Evolutionary conservation across 2,888 invertebrate species (phyloP).

Genomic region (Crocallis elinguaria): DNA sequence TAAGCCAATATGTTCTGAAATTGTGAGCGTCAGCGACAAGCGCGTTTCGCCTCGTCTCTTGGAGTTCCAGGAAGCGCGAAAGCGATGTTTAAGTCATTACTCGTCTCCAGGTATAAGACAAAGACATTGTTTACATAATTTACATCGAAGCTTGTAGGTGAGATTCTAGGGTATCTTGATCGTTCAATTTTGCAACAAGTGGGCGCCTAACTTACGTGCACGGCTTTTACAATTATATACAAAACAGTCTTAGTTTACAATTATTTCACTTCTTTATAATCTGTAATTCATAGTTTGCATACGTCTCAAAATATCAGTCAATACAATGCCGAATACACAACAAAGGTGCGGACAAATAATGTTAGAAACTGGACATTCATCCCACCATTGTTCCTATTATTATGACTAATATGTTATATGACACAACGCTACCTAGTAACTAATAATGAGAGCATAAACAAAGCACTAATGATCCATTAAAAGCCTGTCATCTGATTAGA

Average conservation of each 20-base stretch:
- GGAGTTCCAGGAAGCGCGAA: conserved; percentile 48
- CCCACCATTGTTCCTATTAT: conserved; percentile 20
- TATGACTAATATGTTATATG: neutral
- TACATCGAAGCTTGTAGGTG: conserved; percentile 10
- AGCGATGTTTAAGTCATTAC: conserved; percentile 48
- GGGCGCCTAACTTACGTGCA: conserved; percentile 12
- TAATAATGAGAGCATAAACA: conserved; percentile 34
- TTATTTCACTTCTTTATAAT: no score
- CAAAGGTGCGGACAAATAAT: conserved; percentile 31
- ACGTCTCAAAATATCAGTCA: neutral
- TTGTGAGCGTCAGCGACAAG: neutral
- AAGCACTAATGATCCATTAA: conserved; percentile 38
- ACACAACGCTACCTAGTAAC: neutral
- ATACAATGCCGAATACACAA: conserved; percentile 35
- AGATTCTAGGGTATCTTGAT: conserved; percentile 6
- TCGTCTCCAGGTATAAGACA: conserved; percentile 53
- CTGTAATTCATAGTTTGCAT: no score
- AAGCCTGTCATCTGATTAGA: conserved; percentile 38
- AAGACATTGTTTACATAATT: conserved; percentile 68
- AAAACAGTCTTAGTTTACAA: no score
- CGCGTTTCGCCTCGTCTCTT: conserved; percentile 21
- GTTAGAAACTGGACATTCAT: conserved; percentile 3
- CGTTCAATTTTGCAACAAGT: conserved; percentile 29
- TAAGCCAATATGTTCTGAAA: neutral
- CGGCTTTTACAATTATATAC: conserved; percentile 12